These are phyloP conservation scores for Cephus rjabovi DNA, from an alignment of 2,888 invertebrate species.

Conservation along the genomic window DNA sequence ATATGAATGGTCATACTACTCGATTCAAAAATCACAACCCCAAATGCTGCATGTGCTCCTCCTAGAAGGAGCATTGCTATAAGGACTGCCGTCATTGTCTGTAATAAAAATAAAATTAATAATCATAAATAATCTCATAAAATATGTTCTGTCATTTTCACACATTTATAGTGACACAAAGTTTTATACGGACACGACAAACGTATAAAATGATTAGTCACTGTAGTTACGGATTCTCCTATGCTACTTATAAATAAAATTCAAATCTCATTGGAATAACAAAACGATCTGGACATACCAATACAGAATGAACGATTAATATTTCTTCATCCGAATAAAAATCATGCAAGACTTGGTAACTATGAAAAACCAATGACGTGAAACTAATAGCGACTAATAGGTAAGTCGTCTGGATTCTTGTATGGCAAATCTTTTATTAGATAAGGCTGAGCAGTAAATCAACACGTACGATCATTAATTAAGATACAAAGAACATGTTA, in stretches of 20 bases:
- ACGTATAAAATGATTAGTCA: background rate
- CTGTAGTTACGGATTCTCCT: background rate
- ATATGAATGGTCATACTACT: slow-evolving; percentile 66
- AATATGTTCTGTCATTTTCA: background rate
- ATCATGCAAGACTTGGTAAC: background rate
- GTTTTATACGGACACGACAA: background rate
- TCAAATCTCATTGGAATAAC: background rate
- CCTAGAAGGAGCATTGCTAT: slow-evolving; percentile 49
- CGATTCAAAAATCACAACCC: slow-evolving; percentile 49
- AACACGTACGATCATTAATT: background rate
- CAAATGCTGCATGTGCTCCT: slow-evolving; percentile 37
- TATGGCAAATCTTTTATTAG: background rate
- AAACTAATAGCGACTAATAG: background rate
- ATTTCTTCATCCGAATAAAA: background rate
- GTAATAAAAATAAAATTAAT: background rate
- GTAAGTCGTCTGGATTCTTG: background rate
- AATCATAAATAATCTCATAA: background rate
- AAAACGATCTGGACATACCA: background rate
- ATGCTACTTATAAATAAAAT: background rate
- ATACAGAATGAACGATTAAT: background rate
- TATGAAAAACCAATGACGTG: background rate
- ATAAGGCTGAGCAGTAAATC: background rate
- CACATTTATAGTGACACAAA: background rate
- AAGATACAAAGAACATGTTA: background rate
- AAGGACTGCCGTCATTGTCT: slow-evolving; percentile 22